Conservation (phyloP, 2,888 invertebrate species). For the Cotesia congregata region DNA sequence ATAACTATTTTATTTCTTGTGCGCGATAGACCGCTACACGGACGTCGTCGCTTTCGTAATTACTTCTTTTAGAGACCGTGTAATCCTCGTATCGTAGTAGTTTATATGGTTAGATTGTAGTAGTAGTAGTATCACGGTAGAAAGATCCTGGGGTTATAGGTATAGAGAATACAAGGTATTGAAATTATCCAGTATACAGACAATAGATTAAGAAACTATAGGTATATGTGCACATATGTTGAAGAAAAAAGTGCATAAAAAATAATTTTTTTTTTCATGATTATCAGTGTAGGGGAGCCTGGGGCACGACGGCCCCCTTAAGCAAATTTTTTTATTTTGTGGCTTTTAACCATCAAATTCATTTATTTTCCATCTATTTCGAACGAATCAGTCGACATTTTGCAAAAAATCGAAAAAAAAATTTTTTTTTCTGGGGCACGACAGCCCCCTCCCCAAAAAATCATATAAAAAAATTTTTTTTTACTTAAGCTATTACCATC, state of each 20-base stretch:
- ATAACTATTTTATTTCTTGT: slow-evolving; percentile 43
- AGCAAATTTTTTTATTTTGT: too few species aligned
- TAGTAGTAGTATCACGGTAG: slow-evolving; percentile 6
- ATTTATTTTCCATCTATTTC: too few species aligned
- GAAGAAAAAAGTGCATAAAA: not conserved
- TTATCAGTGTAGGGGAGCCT: not conserved
- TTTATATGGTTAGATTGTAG: not conserved
- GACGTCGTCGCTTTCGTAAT: slow-evolving; percentile 48
- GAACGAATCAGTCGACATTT: too few species aligned
- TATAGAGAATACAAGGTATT: slow-evolving; percentile 41
- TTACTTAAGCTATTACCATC: too few species aligned
- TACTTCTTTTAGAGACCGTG: slow-evolving; percentile 11
- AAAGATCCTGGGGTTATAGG: slow-evolving; percentile 21
- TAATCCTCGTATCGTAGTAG: slow-evolving; percentile 10
- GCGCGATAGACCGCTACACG: slow-evolving; percentile 39
- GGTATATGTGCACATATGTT: slow-evolving; percentile 13
- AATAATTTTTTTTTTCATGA: slow-evolving; percentile 15
- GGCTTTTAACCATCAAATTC: too few species aligned
- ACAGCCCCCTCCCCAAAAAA: too few species aligned
- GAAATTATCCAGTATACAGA: slow-evolving; percentile 48
- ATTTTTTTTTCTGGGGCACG: too few species aligned
- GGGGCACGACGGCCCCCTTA: too few species aligned
- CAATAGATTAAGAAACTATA: slow-evolving; percentile 60
- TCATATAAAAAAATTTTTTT: too few species aligned
- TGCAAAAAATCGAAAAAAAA: too few species aligned